These are phyloP conservation scores for Eremobia ochroleuca DNA, from an alignment of 2,888 invertebrate genomes.

Conservation along the genomic window DNA sequence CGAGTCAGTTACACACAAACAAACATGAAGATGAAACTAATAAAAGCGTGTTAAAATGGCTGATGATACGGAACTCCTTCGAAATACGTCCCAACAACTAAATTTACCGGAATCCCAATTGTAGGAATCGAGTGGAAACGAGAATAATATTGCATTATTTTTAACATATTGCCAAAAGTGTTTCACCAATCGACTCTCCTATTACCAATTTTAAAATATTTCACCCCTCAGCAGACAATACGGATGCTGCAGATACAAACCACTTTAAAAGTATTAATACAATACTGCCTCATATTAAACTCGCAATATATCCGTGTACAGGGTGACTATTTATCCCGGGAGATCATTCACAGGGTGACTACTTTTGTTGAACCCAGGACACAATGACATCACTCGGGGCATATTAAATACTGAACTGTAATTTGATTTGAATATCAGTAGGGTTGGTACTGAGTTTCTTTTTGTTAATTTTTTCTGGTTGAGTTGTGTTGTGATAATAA, in stretches of 20 bases:
- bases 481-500: background rate
- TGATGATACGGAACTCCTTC: background rate
- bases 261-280: conserved; percentile 60
- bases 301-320: conserved; percentile 58
- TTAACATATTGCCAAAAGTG: conserved; percentile 28
- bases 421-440: conserved; percentile 59
- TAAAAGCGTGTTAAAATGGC: no score
- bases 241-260: conserved; percentile 19
- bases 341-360: conserved; percentile 40
- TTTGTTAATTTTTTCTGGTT: background rate
- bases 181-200: background rate
- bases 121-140: background rate
- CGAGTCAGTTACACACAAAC: no score
- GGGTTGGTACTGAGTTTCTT: conserved; percentile 36
- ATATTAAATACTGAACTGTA: conserved; percentile 62
- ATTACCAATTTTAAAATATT: conserved; percentile 17
- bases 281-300: conserved; percentile 61
- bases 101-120: background rate
- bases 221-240: conserved; percentile 26
- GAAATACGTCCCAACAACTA: background rate
- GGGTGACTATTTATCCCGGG: conserved; percentile 21
- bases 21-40: no score
- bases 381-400: conserved; percentile 49
- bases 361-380: conserved; percentile 43
- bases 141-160: background rate